Evolutionary conservation across 2,888 invertebrate species (phyloP), one percentile per base, ranked within the genome.

Genomic region (Gerris lacustris): DNA sequence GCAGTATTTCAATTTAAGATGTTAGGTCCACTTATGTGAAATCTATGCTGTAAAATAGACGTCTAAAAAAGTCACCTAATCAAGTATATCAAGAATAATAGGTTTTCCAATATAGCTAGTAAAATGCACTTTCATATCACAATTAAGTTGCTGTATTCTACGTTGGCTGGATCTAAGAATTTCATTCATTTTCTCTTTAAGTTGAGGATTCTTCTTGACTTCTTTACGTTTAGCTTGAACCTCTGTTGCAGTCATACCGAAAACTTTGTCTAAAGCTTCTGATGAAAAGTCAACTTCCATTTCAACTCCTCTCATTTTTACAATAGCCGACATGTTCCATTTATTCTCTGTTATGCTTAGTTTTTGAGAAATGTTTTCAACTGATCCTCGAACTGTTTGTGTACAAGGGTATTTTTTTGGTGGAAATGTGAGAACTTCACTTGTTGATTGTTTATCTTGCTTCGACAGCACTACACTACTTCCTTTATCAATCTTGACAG

Each of bases 211-310:
- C 17, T 62, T 68, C 31, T 47, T 67, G 45, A 75, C 66, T 63
- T 72, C 69, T n/a, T 70, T 63, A 67, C 71, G 69, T 55, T 71
- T 67, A 67, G 72, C 68, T 31, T 69, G 67, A 31, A 74, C 66
- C 64, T 74, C 75, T n/a, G 72, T 71, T 11, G 73, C 74, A 7
- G 73, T 71, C 18, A 74, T 67, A 5, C 71, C 72, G 66, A 75
- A 74, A 17, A 75, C 69, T 73, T 74, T 73, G 68, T 75, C 74
- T 17, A 75, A 68, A 15, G 68, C 71, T 70, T 75, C 63, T 11
- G 73, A 71, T 6, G 67, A 64, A 70, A 74, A 74, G 62, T 71
- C 70, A 18, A 73, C 70, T 64, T 74, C 73, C 5, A 73, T 11
- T 69, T 74, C 70, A n/a, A 71, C 68, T n/a, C 73, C 72, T 70